Base-by-base conservation (phyloP, 2,797 vertebrate genomes). In the Thunnus albacares region DNA sequence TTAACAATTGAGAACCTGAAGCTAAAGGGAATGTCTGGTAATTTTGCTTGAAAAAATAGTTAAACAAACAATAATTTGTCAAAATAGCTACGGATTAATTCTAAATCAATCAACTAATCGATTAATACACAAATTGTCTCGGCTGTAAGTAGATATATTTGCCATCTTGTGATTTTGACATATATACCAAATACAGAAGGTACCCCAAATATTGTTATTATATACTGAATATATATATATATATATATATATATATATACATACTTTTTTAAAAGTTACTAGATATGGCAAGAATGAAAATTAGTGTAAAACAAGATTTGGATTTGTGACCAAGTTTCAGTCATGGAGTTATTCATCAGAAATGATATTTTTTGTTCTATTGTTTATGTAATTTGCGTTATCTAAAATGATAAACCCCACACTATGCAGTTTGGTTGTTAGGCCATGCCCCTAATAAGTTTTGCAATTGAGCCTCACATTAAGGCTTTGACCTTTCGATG, bases 401-500 rank as follows among this genome's bases (percentile, higher is more conserved):
- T 38, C 24, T 6, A 30, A 11, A 61, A 35, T 61, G 41, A 51
- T 75, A 18, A 64, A 80, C 58, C 55, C 17, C 57, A 53, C n/a
- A 20, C n/a, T 67, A 10, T 59, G 58, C 17, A 15, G 49, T 58
- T 35, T 71, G 55, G 33, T 82, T 91, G 90, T 91, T 75, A 89
- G 89, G 90, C 89, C 88, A 35, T 90, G 86, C 80, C 92, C 88
- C 85, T 89, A 88, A 87, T 91, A 90, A 82, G 87, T 91, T 92
- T 81, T 61, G 67, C 88, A 81, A 93, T 90, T 85, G 93, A 92
- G 81, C 80, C 79, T 90, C 87, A 82, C 90, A 94, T 96, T 91
- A 95, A 95, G 87, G 87, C 88, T 87, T 83, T 95, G 94, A 96
- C 95, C 95, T 96, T 95, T 96, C 2, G 49, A 75, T 95, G 94